Conservation (phyloP, 2,113 vertebrate species). For the Misgurnus anguillicaudatus region DNA sequence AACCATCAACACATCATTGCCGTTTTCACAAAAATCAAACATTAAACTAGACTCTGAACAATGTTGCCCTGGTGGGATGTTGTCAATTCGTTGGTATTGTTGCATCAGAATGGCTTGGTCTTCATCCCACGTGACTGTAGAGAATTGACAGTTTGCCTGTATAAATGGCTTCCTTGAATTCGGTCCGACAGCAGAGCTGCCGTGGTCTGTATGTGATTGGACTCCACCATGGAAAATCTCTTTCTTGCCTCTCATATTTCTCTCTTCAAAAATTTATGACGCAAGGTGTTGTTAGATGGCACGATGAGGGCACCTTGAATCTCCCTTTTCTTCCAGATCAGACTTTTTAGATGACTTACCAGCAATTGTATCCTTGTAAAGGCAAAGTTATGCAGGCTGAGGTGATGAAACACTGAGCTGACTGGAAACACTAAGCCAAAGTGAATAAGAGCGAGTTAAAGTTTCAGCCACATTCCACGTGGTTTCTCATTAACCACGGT, state of each 20-base stretch:
- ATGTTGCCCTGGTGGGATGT: too few relatives aligned
- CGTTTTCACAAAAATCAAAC: too few relatives aligned
- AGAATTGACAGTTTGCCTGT: background rate
- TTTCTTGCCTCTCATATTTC: slow-evolving; percentile 27
- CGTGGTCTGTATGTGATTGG: slow-evolving; percentile 16
- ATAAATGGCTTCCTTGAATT: background rate
- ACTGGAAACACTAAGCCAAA: background rate
- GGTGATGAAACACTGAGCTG: slow-evolving; percentile 27
- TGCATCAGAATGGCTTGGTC: slow-evolving; percentile 10
- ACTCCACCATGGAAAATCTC: slow-evolving; percentile 37
- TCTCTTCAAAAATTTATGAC: slow-evolving; percentile 13
- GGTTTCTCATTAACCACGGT: slow-evolving; percentile 36
- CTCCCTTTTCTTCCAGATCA: background rate
- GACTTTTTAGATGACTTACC: background rate
- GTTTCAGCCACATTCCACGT: slow-evolving; percentile 23
- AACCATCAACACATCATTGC: too few relatives aligned
- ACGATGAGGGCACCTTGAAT: background rate
- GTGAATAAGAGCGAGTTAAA: background rate
- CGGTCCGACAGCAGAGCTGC: slow-evolving; percentile 3
- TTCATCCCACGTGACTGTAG: background rate
- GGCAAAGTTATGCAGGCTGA: background rate
- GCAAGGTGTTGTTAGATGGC: background rate
- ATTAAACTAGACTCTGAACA: too few relatives aligned
- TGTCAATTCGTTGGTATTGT: background rate
- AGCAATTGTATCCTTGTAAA: slow-evolving; percentile 16